Conservation (phyloP, 1,140 invertebrate genomes). For the Trinorchestia longiramus region DNA sequence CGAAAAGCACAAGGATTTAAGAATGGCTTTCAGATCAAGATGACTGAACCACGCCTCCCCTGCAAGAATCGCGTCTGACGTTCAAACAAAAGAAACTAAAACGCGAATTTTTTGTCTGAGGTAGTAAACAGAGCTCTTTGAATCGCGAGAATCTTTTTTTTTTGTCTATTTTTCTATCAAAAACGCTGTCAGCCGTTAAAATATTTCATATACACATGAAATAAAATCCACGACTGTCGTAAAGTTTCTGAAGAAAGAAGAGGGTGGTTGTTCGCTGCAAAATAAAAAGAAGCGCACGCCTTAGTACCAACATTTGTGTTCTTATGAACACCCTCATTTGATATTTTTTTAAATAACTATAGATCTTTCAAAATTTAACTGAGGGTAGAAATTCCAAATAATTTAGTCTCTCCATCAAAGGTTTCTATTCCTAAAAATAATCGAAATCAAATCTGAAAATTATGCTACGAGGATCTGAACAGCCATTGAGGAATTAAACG, state of each 20-base stretch:
- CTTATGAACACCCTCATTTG: neutral
- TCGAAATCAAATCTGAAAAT: neutral
- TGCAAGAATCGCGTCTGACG: too few relatives aligned
- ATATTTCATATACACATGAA: too few relatives aligned
- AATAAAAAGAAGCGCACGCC: neutral
- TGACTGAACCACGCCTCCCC: too few relatives aligned
- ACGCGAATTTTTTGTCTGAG: too few relatives aligned
- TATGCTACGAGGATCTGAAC: neutral
- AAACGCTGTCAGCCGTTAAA: too few relatives aligned
- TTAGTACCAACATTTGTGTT: neutral
- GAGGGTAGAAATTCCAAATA: neutral
- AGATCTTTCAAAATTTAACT: neutral
- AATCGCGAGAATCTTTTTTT: neutral
- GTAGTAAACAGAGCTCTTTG: too few relatives aligned
- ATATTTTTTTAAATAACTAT: neutral
- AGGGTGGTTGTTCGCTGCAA: neutral
- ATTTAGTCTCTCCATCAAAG: neutral
- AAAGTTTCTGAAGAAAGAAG: too few relatives aligned
- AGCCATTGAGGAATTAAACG: neutral
- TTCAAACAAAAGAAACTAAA: too few relatives aligned
- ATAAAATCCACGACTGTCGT: too few relatives aligned
- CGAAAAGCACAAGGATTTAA: too few relatives aligned
- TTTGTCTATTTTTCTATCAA: too few relatives aligned
- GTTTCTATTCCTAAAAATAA: neutral
- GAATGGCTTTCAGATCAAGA: too few relatives aligned